Evolutionary conservation across 2,888 invertebrate genomes (phyloP).

Genomic region (Argynnis bischoffii): DNA sequence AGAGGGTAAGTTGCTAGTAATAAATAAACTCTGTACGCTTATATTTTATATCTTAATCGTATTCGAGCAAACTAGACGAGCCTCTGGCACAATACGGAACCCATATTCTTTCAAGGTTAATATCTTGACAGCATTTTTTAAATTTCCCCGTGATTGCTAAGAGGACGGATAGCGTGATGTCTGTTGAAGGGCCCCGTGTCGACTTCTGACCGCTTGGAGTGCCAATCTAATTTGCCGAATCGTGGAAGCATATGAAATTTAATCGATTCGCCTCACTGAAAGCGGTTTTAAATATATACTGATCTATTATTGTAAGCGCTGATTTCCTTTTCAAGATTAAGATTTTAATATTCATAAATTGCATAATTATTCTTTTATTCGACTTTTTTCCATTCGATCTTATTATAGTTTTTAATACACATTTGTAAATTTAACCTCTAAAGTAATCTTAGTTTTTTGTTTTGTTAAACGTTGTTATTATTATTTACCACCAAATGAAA

Average conservation of each 20-base stretch:
- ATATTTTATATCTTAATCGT: too few species aligned
- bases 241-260: conserved; percentile 77
- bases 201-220: conserved; percentile 79
- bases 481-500: too few species aligned
- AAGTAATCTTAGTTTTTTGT: too few species aligned
- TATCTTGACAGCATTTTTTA: conserved; percentile 56
- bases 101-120: conserved; percentile 39
- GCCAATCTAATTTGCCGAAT: conserved; percentile 78
- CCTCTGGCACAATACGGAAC: conserved; percentile 49
- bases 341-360: conserved; percentile 1
- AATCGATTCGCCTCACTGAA: conserved; percentile 59
- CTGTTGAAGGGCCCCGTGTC: conserved; percentile 69
- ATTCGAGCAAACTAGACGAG: too few species aligned
- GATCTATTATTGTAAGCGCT: conserved; percentile 7
- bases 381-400: too few species aligned
- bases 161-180: conserved; percentile 62
- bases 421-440: too few species aligned
- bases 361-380: not conserved
- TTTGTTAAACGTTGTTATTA: too few species aligned
- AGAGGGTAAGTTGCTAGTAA: too few species aligned
- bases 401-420: too few species aligned
- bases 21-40: too few species aligned
- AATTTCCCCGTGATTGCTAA: conserved; percentile 65
- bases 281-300: conserved; percentile 37
- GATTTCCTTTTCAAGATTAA: conserved; percentile 12